These are phyloP conservation scores for Onychomys leucogaster DNA, from an alignment of 2,797 vertebrate genomes.

Conservation along the genomic window DNA sequence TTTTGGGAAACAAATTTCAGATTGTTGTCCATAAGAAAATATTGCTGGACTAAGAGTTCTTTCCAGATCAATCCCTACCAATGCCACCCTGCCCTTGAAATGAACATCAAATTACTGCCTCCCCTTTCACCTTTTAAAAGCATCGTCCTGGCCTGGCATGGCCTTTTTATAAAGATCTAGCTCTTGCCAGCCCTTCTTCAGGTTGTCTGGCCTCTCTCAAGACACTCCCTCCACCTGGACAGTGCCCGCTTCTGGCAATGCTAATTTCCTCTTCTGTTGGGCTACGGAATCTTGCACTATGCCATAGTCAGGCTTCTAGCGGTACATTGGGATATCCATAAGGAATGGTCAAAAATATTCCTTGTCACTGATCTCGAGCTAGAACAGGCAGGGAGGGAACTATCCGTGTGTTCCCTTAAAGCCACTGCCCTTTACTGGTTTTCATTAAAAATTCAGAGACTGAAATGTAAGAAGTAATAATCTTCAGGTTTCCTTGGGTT, in stretches of 20 bases:
- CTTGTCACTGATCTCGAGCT: slow-evolving; percentile 59
- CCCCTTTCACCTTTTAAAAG: not conserved
- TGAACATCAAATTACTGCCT: not conserved
- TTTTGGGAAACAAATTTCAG: slow-evolving; percentile 40
- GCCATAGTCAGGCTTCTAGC: slow-evolving; percentile 20
- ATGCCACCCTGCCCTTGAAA: not conserved
- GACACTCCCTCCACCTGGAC: not conserved
- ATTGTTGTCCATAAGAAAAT: not conserved
- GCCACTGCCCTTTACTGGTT: slow-evolving; percentile 63
- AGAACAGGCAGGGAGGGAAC: slow-evolving; percentile 25
- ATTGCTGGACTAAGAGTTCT: not conserved
- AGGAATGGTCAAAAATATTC: not conserved
- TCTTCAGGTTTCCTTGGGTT: slow-evolving; percentile 18
- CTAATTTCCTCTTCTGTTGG: slow-evolving; percentile 62
- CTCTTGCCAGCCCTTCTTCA: not conserved
- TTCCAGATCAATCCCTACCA: not conserved
- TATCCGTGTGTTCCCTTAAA: slow-evolving; percentile 60
- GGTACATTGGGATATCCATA: slow-evolving; percentile 37
- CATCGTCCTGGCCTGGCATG: not conserved
- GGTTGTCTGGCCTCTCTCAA: not conserved
- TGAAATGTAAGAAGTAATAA: slow-evolving; percentile 56
- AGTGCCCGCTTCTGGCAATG: slow-evolving; percentile 12
- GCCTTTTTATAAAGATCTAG: slow-evolving; percentile 10
- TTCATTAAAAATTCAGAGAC: slow-evolving; percentile 67
- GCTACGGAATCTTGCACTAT: slow-evolving; percentile 53